Conservation (phyloP, 1,140 invertebrate species). For the Aphis gossypii region DNA sequence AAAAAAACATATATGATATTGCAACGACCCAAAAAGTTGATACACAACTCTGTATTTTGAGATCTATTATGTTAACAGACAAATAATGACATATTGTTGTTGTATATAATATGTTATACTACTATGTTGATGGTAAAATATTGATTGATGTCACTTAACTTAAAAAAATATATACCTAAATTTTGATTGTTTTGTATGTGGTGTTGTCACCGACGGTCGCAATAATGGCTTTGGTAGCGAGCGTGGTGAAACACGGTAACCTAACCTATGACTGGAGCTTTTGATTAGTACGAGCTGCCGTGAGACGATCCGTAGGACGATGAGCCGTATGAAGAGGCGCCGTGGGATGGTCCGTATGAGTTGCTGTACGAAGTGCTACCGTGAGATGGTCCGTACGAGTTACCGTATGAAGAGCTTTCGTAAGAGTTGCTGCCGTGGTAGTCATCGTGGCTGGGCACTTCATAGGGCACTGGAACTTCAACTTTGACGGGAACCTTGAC, state of each 20-base stretch:
- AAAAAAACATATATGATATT: constrained; percentile 20
- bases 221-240: background rate
- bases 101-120: background rate
- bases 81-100: background rate
- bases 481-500: constrained; percentile 69
- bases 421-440: background rate
- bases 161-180: constrained; percentile 16
- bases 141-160: background rate
- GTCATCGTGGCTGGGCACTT: constrained; percentile 69
- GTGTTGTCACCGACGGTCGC: background rate
- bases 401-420: background rate
- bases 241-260: background rate
- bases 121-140: background rate
- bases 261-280: background rate
- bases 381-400: background rate
- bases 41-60: constrained; percentile 21
- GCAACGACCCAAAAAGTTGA: constrained; percentile 35
- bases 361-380: no score
- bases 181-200: constrained; percentile 6
- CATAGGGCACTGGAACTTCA: constrained; percentile 68
- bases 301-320: background rate
- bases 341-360: background rate
- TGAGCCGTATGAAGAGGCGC: no score
- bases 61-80: constrained; percentile 28
- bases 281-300: background rate